These are phyloP conservation scores for Leguminivora glycinivorella DNA, from an alignment of 1,140 invertebrate genomes.

Conservation along the genomic window DNA sequence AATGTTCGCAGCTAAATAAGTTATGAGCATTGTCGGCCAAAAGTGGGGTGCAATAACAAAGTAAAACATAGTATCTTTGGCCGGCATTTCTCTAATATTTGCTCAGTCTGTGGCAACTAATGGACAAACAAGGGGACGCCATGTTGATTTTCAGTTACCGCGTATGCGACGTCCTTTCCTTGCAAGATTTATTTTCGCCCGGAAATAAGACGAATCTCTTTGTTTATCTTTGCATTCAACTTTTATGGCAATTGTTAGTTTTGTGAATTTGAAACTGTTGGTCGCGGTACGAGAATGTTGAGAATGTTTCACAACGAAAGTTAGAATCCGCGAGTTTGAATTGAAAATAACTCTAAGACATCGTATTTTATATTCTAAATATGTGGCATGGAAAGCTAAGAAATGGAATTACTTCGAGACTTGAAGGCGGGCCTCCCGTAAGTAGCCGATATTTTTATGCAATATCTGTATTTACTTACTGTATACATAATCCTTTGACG, in stretches of 20 bases:
- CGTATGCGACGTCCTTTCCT: constrained; percentile 52
- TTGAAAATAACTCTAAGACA: constrained; percentile 27
- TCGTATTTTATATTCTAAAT: constrained; percentile 17
- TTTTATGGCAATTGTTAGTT: constrained; percentile 29
- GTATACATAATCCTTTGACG: too few relatives aligned
- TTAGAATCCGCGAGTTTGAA: not conserved
- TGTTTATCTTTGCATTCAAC: constrained; percentile 32
- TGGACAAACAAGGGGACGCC: constrained; percentile 69
- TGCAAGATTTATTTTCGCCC: constrained; percentile 59
- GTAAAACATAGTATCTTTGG: constrained; percentile 44
- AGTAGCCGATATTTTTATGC: too few relatives aligned
- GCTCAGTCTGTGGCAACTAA: constrained; percentile 61
- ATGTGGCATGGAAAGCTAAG: too few relatives aligned
- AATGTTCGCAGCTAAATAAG: not conserved
- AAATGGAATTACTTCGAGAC: too few relatives aligned
- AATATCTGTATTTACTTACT: too few relatives aligned
- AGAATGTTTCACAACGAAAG: not conserved
- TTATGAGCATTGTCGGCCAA: constrained; percentile 30
- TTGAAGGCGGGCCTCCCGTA: too few relatives aligned
- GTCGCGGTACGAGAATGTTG: not conserved
- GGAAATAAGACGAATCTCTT: constrained; percentile 35
- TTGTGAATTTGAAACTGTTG: constrained; percentile 17
- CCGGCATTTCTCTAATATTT: constrained; percentile 59
- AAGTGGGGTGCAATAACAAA: constrained; percentile 49
- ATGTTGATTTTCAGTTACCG: constrained; percentile 72